Percentiles rank a stretch among this genome's conserved stretches.
phyloP scores from a whole-genome alignment of 1,140 invertebrate species.

The Popillia japonica region DNA sequence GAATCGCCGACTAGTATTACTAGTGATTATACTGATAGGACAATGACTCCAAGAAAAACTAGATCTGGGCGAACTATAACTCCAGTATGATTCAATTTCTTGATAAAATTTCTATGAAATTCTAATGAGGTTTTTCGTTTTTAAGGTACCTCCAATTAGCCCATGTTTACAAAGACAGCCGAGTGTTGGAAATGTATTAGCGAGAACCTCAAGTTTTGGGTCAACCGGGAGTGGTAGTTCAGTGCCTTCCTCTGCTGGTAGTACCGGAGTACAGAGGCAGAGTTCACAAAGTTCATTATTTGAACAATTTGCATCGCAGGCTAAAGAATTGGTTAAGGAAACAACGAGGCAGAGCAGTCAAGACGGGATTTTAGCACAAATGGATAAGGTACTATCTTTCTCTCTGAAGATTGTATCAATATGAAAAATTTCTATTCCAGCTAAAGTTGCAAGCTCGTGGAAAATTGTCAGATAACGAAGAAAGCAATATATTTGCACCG shows the following conservation, averaged over 20 bases:
- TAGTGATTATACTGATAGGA: conserved; percentile 59
- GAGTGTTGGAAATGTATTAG: conserved; percentile 70
- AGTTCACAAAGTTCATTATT: conserved; percentile 82
- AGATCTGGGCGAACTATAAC: conserved; percentile 54
- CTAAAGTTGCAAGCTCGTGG: conserved; percentile 73
- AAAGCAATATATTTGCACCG: conserved; percentile 74
- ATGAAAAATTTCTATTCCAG: conserved; percentile 53
- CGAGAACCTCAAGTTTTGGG: conserved; percentile 70
- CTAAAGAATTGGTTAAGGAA: conserved; percentile 85
- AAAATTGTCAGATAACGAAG: conserved; percentile 72
- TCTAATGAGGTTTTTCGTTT: conserved; percentile 25
- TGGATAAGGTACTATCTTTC: conserved; percentile 78
- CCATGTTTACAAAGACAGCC: conserved; percentile 69
- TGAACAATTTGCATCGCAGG: conserved; percentile 85
- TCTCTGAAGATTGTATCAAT: conserved; percentile 46
- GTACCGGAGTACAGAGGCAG: conserved; percentile 68
- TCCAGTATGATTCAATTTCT: conserved; percentile 47
- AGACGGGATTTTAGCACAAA: conserved; percentile 86
- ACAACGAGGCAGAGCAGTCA: conserved; percentile 88
- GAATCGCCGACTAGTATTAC: conserved; percentile 57
- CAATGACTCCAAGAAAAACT: conserved; percentile 57
- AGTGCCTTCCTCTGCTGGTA: conserved; percentile 54
- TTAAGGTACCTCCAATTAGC: conserved; percentile 53
- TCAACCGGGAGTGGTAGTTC: conserved; percentile 62
- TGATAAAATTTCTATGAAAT: neutral